Evolutionary conservation across 2,113 vertebrate genomes (phyloP).

Genomic region (Nothobranchius kuhntae): DNA sequence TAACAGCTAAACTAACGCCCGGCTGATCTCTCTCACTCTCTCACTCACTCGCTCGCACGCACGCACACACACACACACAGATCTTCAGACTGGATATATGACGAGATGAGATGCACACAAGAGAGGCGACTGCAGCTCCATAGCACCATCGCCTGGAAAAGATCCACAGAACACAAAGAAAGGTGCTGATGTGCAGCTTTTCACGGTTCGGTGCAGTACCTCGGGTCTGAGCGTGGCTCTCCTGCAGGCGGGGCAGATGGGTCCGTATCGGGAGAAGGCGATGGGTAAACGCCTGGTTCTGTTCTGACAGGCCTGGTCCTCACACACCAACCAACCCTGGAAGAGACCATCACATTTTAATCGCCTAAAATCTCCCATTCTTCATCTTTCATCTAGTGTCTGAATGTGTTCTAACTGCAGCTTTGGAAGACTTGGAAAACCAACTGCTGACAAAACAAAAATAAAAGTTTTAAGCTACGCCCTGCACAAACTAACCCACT

Average conservation of each 20-base stretch:
- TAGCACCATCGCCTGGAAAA: constrained; percentile 82
- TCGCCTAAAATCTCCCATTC: not conserved
- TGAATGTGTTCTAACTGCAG: no score
- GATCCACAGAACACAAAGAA: constrained; percentile 24
- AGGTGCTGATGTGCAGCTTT: not conserved
- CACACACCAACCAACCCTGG: constrained; percentile 94
- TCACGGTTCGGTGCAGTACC: constrained; percentile 70
- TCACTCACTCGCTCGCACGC: no score
- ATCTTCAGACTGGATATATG: constrained; percentile 3
- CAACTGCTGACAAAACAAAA: not conserved
- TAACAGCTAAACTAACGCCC: constrained; percentile 54
- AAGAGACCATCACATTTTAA: not conserved
- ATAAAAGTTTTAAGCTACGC: constrained; percentile 1
- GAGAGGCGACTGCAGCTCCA: constrained; percentile 66
- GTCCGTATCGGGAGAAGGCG: constrained; percentile 87
- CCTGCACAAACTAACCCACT: not conserved
- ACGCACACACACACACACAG: constrained; percentile 3
- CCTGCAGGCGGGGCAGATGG: constrained; percentile 88
- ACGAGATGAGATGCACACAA: constrained; percentile 36
- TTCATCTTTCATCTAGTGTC: no score
- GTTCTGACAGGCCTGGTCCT: constrained; percentile 90
- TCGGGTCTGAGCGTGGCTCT: constrained; percentile 87
- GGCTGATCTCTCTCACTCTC: constrained; percentile 19
- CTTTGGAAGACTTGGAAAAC: no score
- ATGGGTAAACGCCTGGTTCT: constrained; percentile 87